These are phyloP conservation scores for Euwallacea similis DNA, from an alignment of 1,140 invertebrate species.

Conservation along the genomic window DNA sequence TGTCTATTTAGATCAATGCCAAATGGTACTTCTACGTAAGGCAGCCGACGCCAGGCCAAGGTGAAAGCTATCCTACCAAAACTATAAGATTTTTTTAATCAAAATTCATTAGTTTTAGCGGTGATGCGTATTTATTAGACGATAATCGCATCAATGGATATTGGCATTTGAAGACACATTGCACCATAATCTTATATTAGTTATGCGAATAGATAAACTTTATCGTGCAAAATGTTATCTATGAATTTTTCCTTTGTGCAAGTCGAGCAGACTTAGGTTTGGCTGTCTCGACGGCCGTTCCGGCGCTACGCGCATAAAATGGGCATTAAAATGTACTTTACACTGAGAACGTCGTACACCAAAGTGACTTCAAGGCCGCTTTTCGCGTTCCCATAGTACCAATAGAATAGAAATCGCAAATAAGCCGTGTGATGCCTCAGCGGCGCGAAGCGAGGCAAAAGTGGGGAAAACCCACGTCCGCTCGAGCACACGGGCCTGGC, in stretches of 20 bases:
- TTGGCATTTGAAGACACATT: too few species aligned
- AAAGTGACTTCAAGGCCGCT: constrained; percentile 16
- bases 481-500: not conserved
- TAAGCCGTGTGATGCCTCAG: not conserved
- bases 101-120: constrained; percentile 9
- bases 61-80: constrained; percentile 32
- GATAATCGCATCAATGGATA: constrained; percentile 1
- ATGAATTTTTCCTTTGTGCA: not conserved
- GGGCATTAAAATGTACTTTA: not conserved
- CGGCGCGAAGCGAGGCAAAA: constrained; percentile 10
- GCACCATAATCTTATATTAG: too few species aligned
- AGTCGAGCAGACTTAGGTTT: not conserved
- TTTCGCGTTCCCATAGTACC: constrained; percentile 13
- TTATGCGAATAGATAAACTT: too few species aligned
- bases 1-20: constrained; percentile 30
- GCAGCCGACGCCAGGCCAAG: constrained; percentile 19
- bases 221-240: not conserved
- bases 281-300: not conserved
- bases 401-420: constrained; percentile 14
- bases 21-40: constrained; percentile 21
- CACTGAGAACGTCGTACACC: not conserved
- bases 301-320: not conserved
- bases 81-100: constrained; percentile 23
- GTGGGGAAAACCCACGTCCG: constrained; percentile 24
- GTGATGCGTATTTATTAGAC: not conserved